phyloP scores from a whole-genome alignment of 2,113 vertebrate genomes.

The Corapipo altera region DNA sequence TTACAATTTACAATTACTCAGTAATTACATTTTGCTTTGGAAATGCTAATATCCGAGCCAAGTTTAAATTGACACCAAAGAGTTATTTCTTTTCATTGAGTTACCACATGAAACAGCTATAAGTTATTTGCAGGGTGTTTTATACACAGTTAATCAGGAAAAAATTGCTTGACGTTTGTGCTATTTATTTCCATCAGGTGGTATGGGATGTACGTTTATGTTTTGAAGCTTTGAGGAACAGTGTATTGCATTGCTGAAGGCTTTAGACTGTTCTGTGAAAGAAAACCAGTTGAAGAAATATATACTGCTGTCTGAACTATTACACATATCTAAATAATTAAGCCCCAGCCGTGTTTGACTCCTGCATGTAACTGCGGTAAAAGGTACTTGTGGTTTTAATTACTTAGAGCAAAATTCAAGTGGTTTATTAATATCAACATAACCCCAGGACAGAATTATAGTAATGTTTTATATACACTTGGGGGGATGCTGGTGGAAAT shows the following conservation, averaged over 20 bases:
- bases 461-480: not conserved
- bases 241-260: not conserved
- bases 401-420: slow-evolving; percentile 32
- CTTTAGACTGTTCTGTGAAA: not conserved
- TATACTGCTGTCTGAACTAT: slow-evolving; percentile 1
- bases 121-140: slow-evolving; percentile 8
- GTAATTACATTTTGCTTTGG: not conserved
- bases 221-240: not conserved
- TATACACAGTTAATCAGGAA: not conserved
- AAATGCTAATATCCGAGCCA: not conserved
- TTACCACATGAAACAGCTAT: not conserved
- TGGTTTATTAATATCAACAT: slow-evolving; percentile 42
- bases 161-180: not conserved
- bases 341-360: not conserved
- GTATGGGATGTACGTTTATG: not conserved
- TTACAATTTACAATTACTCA: too few species aligned
- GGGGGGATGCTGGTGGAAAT: not conserved
- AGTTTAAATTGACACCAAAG: not conserved
- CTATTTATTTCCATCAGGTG: slow-evolving; percentile 6
- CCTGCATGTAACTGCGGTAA: slow-evolving; percentile 3
- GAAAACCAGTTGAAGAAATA: slow-evolving; percentile 2
- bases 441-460: slow-evolving; percentile 38
- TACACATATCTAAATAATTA: not conserved
- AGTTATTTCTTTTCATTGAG: not conserved
- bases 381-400: slow-evolving; percentile 36